Conservation (phyloP, 1,140 invertebrate genomes). For the Musca vetustissima region DNA sequence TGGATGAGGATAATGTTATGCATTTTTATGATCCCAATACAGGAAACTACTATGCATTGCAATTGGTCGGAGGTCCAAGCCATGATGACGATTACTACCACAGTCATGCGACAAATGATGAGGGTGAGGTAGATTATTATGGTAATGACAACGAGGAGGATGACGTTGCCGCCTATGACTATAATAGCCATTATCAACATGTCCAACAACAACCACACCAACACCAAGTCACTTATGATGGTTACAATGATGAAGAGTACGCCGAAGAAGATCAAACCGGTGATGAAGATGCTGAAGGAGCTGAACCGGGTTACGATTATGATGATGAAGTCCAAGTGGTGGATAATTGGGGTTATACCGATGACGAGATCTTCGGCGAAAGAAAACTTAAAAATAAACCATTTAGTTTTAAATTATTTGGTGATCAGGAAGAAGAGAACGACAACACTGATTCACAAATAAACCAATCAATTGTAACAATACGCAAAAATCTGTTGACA, state of each 20-base stretch:
- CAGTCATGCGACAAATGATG: not conserved
- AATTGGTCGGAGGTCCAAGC: slow-evolving; percentile 23
- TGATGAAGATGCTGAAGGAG: no score
- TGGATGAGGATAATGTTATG: slow-evolving; percentile 17
- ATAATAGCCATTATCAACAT: not conserved
- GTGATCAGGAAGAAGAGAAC: not conserved
- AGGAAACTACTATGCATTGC: slow-evolving; percentile 40
- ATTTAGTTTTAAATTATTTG: no score
- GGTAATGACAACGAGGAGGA: not conserved
- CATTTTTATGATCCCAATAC: slow-evolving; percentile 39
- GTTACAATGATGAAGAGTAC: slow-evolving; percentile 4
- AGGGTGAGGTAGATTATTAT: not conserved
- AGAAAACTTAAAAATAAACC: not conserved
- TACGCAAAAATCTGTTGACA: slow-evolving; percentile 7
- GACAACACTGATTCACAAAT: not conserved
- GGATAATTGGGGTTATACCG: slow-evolving; percentile 17
- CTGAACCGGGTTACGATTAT: not conserved
- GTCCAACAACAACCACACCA: no score
- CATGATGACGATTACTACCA: not conserved
- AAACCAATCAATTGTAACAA: not conserved
- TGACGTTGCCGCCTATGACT: not conserved
- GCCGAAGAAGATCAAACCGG: slow-evolving; percentile 7
- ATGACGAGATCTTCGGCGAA: slow-evolving; percentile 4
- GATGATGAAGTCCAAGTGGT: not conserved
- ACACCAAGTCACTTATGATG: not conserved